These are phyloP conservation scores for Aldrovandia affinis DNA, from an alignment of 2,797 vertebrate genomes.

Conservation along the genomic window DNA sequence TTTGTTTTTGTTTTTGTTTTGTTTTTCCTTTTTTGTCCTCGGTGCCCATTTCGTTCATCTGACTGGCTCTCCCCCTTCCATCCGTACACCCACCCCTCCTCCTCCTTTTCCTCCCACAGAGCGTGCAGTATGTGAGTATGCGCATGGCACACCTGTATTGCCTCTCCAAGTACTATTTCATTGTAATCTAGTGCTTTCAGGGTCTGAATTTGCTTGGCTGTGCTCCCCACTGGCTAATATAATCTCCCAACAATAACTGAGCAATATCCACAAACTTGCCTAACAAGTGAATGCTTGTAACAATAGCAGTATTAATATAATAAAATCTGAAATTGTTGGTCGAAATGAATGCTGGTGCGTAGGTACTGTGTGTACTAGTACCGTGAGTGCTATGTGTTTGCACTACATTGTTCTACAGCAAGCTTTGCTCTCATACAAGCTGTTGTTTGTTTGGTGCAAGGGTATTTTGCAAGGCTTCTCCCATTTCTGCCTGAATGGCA, in stretches of 20 bases:
- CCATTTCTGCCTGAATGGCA: conserved; percentile 43
- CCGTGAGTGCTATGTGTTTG: conserved; percentile 31
- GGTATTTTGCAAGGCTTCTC: conserved; percentile 39
- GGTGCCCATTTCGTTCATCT: conserved; percentile 45
- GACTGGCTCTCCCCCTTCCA: conserved; percentile 48
- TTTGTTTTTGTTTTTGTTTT: conserved; percentile 60
- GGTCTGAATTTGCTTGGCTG: conserved; percentile 37
- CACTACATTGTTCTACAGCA: conserved; percentile 17
- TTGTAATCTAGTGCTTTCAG: conserved; percentile 9
- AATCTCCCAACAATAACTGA: neutral
- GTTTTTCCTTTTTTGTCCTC: conserved; percentile 64
- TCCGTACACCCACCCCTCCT: conserved; percentile 43
- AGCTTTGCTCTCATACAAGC: conserved; percentile 38
- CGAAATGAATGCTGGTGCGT: neutral
- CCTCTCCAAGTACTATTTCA: conserved; percentile 32
- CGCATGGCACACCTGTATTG: conserved; percentile 35
- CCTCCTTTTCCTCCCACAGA: conserved; percentile 66
- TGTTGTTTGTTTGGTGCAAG: conserved; percentile 40
- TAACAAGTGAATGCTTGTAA: neutral
- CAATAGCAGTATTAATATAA: neutral
- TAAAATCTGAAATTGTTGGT: neutral
- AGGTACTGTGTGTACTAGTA: too few relatives aligned
- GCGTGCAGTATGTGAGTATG: conserved; percentile 83
- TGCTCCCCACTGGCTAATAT: conserved; percentile 25
- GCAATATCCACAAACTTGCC: neutral